Percentiles rank a stretch among this genome's conserved stretches.
Conservation (phyloP, 2,888 invertebrate species). For the Cataglyphis altisquamis region DNA sequence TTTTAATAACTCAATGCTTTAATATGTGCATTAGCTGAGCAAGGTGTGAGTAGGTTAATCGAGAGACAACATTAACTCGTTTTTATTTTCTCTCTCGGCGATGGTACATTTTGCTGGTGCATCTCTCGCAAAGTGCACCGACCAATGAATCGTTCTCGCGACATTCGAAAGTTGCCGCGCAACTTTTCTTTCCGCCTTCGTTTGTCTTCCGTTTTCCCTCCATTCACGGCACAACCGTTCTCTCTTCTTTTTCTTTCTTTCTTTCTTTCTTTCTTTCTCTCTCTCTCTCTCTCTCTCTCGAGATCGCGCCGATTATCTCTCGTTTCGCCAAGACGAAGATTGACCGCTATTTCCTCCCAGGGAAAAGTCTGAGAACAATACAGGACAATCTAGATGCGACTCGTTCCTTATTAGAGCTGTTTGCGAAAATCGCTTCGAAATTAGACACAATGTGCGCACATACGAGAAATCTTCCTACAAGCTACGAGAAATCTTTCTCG, state of each 20-base stretch:
- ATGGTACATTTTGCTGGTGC: constrained; percentile 19
- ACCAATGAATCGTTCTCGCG: constrained; percentile 50
- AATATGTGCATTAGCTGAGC: background rate
- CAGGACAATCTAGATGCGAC: constrained; percentile 17
- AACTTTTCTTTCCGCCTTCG: constrained; percentile 66
- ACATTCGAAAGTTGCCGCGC: constrained; percentile 75
- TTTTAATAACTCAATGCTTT: background rate
- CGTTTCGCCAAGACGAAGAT: constrained; percentile 32
- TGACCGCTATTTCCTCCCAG: constrained; percentile 40
- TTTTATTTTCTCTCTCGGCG: constrained; percentile 23
- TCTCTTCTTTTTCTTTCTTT: constrained; percentile 3
- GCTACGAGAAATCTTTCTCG: background rate
- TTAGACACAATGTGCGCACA: background rate
- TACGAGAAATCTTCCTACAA: background rate
- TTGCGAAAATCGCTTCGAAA: constrained; percentile 22
- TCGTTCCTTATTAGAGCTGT: constrained; percentile 8
- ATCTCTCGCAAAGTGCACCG: constrained; percentile 16
- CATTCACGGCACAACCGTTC: constrained; percentile 24
- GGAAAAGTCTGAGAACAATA: constrained; percentile 36
- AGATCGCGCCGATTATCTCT: constrained; percentile 19
- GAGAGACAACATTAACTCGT: constrained; percentile 16
- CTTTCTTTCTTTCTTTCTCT: constrained; percentile 24
- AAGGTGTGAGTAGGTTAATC: constrained; percentile 16
- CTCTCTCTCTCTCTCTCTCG: constrained; percentile 24
- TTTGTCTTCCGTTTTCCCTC: constrained; percentile 54